Evolutionary conservation across 1,140 invertebrate species (phyloP).

Genomic region (Microplitis mediator): DNA sequence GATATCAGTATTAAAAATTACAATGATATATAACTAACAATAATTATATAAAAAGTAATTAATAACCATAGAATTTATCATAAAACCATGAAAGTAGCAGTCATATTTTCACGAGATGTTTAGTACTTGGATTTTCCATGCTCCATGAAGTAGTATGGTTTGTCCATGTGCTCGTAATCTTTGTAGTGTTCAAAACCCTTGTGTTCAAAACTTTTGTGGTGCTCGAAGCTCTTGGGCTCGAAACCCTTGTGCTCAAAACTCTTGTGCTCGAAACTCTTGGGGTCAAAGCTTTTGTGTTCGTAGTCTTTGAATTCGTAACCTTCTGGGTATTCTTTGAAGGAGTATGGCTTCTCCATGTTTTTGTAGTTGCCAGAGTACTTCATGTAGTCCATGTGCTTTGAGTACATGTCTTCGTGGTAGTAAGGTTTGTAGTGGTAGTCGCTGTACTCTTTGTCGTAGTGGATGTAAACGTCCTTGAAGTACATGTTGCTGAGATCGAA

Average conservation of each 20-base stretch:
- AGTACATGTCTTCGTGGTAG: background rate
- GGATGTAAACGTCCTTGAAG: slow-evolving; percentile 55
- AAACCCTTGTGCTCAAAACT: background rate
- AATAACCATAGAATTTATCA: too few species aligned
- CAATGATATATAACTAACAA: too few species aligned
- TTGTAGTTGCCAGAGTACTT: slow-evolving; percentile 9
- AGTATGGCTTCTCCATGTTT: background rate
- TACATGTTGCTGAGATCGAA: slow-evolving; percentile 55
- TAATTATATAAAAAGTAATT: too few species aligned
- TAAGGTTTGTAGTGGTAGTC: slow-evolving; percentile 23
- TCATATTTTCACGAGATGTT: background rate
- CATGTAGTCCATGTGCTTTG: background rate
- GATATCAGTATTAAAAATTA: too few species aligned
- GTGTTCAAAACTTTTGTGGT: too few species aligned
- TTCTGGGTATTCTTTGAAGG: background rate
- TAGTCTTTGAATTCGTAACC: background rate
- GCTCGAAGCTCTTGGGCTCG: background rate
- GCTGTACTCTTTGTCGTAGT: slow-evolving; percentile 36
- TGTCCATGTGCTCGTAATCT: too few species aligned
- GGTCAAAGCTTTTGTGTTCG: too few species aligned
- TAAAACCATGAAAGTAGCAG: too few species aligned
- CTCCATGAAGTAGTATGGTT: background rate
- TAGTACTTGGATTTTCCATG: background rate
- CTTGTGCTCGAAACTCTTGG: background rate
- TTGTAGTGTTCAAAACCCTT: too few species aligned